Evolutionary conservation across 2,113 vertebrate species (phyloP), one percentile per base, ranked within the genome.

Genomic region (Gnathonemus longibarbis): DNA sequence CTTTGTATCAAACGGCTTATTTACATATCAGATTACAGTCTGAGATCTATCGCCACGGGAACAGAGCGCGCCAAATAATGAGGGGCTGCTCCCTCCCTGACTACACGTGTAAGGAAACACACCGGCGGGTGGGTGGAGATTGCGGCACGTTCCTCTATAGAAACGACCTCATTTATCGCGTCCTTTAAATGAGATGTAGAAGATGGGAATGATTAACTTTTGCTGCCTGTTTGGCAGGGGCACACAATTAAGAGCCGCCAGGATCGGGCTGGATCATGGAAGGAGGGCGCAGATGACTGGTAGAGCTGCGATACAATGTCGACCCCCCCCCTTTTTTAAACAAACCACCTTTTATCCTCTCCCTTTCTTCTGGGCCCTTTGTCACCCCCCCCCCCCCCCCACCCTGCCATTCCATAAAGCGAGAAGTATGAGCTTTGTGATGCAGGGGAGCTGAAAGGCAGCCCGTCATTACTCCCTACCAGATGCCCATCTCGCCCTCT

Each of bases 21-120:
- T 99, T 98, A 97, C 98, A 98, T 98, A 97, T 97, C 96, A 96
- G 97, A 98, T 98, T 97, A 97, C 96, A 97, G 96, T 95, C 95
- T 94, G 93, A 97, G 96, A 97, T 97, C 96, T 97, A 97, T 97
- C 96, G 95, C 94, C 94, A 95, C 94, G 94, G 96, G 95, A 94
- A 84, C 91, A 94, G 56, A 35, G 90, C 92, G 15, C 88, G 39
- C 97, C 96, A 97, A 97, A 96, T 98, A 98, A 98, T 97, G 97
- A 98, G 97, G 98, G 97, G 95, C 94, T 95, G 96, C 96, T 96
- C 96, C 92, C 89, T 96, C 95, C 94, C 95, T 27, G 31, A 31
- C 91, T 80, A 24, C 84, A 84, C 24, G 84, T 24, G 42, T 66
- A 27, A 52, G 56, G 62, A 62, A 62, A 89, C 46, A 24, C 24